Percentiles rank a stretch among this genome's conserved stretches.
phyloP scores from a whole-genome alignment of 92 coral and sea anemone genomes.

The Actinernus sp. region DNA sequence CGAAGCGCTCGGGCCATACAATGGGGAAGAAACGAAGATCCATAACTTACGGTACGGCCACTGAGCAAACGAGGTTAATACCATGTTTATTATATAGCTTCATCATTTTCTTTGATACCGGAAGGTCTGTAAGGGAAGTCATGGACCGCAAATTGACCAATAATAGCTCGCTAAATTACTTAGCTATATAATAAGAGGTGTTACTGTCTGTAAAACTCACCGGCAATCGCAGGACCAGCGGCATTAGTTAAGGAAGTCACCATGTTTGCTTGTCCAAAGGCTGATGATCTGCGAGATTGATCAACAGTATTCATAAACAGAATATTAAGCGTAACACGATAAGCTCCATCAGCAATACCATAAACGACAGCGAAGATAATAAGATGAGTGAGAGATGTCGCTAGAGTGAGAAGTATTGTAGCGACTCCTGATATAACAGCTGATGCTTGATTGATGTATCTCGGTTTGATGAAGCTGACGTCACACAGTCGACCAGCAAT shows the following conservation, averaged over 20 bases:
- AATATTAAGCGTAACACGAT: conserved; percentile 7
- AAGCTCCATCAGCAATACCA: conserved; percentile 32
- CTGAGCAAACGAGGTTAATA: too few species aligned
- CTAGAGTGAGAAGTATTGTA: conserved; percentile 13
- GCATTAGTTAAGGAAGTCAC: neutral
- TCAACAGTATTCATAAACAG: conserved; percentile 33
- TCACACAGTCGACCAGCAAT: conserved; percentile 25
- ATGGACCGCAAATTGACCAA: too few species aligned
- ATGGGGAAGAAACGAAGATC: too few species aligned
- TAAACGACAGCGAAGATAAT: conserved; percentile 20
- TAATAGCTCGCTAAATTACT: too few species aligned
- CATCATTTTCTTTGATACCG: too few species aligned
- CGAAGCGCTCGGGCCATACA: too few species aligned
- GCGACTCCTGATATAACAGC: conserved; percentile 9
- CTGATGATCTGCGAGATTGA: conserved; percentile 3
- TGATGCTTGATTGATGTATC: conserved; percentile 20
- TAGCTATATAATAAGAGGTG: too few species aligned
- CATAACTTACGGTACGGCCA: too few species aligned
- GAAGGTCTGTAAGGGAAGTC: too few species aligned
- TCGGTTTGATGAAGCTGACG: conserved; percentile 28
- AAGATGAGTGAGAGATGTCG: conserved; percentile 10
- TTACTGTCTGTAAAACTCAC: too few species aligned
- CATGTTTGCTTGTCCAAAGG: conserved; percentile 29
- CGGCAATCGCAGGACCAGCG: conserved; percentile 12
- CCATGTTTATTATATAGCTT: too few species aligned